phyloP scores from a whole-genome alignment of 2,797 vertebrate genomes.

The Enteromius anoplus region DNA sequence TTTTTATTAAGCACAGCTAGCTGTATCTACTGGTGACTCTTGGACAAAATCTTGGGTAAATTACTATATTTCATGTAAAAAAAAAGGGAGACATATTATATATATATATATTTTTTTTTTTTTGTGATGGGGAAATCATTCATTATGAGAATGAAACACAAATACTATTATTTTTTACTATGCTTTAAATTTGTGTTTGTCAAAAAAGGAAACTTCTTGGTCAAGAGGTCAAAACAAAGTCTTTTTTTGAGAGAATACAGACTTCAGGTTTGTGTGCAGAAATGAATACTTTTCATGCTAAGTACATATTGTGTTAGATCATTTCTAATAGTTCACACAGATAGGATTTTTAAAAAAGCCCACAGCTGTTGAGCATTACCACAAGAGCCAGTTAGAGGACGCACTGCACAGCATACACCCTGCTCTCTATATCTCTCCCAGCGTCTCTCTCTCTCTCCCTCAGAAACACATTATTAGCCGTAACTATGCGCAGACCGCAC shows the following conservation, averaged over 20 bases:
- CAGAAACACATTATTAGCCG: conserved; percentile 65
- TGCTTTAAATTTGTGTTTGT: neutral
- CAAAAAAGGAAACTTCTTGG: neutral
- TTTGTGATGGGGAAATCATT: neutral
- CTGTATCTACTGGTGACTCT: too few species aligned
- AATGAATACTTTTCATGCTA: neutral
- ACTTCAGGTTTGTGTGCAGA: neutral
- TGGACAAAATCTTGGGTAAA: neutral
- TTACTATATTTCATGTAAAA: neutral
- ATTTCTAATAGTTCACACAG: neutral
- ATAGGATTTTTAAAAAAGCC: neutral
- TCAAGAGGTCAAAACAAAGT: neutral
- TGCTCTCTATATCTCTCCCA: conserved; percentile 20
- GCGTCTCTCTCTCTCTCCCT: neutral
- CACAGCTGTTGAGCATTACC: conserved; percentile 33
- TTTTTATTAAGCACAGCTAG: neutral
- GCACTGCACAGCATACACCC: conserved; percentile 27
- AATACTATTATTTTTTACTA: neutral
- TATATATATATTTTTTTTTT: too few species aligned
- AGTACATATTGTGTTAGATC: neutral
- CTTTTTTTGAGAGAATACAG: too few species aligned
- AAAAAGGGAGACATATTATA: neutral
- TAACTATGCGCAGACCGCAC: conserved; percentile 66
- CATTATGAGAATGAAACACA: neutral
- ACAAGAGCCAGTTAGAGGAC: conserved; percentile 43